These are phyloP conservation scores for Cyanoderma ruficeps DNA, from an alignment of 2,113 vertebrate genomes.

Conservation along the genomic window DNA sequence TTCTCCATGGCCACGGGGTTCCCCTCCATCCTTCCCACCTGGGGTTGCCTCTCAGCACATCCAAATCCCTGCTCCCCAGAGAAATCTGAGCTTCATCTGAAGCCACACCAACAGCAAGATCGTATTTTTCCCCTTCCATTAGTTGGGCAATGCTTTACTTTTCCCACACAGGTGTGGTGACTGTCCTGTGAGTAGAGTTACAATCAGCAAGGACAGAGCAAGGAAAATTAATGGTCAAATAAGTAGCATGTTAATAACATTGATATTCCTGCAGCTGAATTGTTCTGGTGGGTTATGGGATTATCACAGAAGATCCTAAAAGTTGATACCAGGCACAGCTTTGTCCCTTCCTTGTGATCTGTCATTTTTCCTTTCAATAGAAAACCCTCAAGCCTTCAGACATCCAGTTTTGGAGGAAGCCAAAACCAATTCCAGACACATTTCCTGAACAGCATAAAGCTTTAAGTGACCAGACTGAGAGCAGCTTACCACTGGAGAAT, in stretches of 20 bases:
- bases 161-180: neutral
- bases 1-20: neutral
- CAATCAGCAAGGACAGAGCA: neutral
- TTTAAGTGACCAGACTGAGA: neutral
- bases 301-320: neutral
- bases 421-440: neutral
- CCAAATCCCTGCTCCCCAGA: neutral
- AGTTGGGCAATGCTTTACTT: neutral
- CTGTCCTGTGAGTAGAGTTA: neutral
- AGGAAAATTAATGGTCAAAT: neutral
- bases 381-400: neutral
- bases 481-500: neutral
- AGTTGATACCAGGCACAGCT: neutral
- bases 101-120: neutral
- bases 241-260: neutral
- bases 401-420: neutral
- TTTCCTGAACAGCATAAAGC: neutral
- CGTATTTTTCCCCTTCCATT: neutral
- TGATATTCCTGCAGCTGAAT: neutral
- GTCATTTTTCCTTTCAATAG: neutral
- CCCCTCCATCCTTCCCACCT: neutral
- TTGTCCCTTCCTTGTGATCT: neutral
- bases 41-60: neutral
- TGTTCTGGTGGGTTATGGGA: neutral
- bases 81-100: neutral